Base-by-base conservation (phyloP, 2,888 invertebrate genomes). In the Lycia hirtaria region DNA sequence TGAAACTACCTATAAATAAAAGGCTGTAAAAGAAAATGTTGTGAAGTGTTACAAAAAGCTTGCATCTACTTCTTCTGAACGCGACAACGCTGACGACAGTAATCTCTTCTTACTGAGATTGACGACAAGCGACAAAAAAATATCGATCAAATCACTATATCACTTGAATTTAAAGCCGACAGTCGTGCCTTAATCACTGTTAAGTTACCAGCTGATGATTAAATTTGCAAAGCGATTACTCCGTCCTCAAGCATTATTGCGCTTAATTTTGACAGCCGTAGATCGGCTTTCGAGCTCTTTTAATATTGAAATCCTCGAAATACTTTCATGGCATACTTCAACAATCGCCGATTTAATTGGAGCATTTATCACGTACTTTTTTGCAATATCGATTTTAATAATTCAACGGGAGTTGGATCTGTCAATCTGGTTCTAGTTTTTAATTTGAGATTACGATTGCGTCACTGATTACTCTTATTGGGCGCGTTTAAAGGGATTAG, bases 281-380 rank as follows among this genome's bases (percentile, higher is more conserved):
- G 61, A 68, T 75, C 69, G 68, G 71, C 72, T 74, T 76, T 75
- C 71, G 66, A 69, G n/a, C n/a, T n/a, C n/a, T 76, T 73, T 71
- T 69, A 53, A 52, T 57, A 56, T 15, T 26, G 10, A 47, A 57
- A 44, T 35, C 55, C 33, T 44, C 56, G 51, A 72, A 80, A 75
- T 64, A 68, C 76, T 78, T 80, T 72, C 64, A 65, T 72, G 64
- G 57, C 58, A 78, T 76, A 74, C 72, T 81, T 69, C 73, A 69
- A 75, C 79, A 76, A 78, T 82, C 83, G 73, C 72, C 72, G 76
- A 78, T 73, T 73, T 75, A 85, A 82, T 76, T 83, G 78, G 85
- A 78, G 72, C 85, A 78, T 68, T 76, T 76, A 75, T 74, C 67
- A 62, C 66, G 38, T 47, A 56, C 24, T 62, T 78, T 35, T 80